These are phyloP conservation scores for Meloe dianella DNA, from an alignment of 2,888 invertebrate species.

Conservation along the genomic window DNA sequence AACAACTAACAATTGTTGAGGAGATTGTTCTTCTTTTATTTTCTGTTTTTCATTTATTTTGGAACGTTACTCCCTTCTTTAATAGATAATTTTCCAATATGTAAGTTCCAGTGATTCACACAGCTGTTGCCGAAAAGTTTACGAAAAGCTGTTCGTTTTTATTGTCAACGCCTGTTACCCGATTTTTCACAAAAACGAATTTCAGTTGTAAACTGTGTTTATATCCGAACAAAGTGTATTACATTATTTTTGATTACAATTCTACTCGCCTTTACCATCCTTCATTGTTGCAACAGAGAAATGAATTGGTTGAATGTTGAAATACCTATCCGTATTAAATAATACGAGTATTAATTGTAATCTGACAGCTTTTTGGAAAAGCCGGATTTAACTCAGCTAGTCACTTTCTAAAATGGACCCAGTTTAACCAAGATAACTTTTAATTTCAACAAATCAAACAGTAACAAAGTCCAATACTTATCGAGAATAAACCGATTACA, in stretches of 20 bases:
- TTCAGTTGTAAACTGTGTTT: constrained; percentile 24
- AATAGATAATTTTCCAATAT: constrained; percentile 41
- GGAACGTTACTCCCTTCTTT: constrained; percentile 14
- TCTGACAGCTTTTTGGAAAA: constrained; percentile 28
- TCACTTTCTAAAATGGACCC: constrained; percentile 17
- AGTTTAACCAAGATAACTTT: constrained; percentile 28
- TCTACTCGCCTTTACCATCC: neutral
- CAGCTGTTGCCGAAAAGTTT: constrained; percentile 39
- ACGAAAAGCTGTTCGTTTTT: constrained; percentile 28
- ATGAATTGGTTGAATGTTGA: neutral
- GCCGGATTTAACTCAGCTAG: constrained; percentile 25
- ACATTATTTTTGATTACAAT: constrained; percentile 1
- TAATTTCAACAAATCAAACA: constrained; percentile 30
- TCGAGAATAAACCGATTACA: constrained; percentile 26
- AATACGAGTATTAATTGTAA: constrained; percentile 27
- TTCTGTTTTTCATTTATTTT: too few relatives aligned
- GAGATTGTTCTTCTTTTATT: too few relatives aligned
- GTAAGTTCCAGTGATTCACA: constrained; percentile 36
- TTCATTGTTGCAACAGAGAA: neutral
- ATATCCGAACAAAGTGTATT: constrained; percentile 20
- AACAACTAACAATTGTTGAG: constrained; percentile 27
- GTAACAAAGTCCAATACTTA: constrained; percentile 15
- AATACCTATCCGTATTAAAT: constrained; percentile 20
- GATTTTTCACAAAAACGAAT: constrained; percentile 31
- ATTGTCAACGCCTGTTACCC: constrained; percentile 22